Percentiles rank a stretch among this genome's conserved stretches.
These are phyloP conservation scores for Minunthozetes semirufus DNA, from an alignment of 2,888 invertebrate genomes.

Conservation along the genomic window DNA sequence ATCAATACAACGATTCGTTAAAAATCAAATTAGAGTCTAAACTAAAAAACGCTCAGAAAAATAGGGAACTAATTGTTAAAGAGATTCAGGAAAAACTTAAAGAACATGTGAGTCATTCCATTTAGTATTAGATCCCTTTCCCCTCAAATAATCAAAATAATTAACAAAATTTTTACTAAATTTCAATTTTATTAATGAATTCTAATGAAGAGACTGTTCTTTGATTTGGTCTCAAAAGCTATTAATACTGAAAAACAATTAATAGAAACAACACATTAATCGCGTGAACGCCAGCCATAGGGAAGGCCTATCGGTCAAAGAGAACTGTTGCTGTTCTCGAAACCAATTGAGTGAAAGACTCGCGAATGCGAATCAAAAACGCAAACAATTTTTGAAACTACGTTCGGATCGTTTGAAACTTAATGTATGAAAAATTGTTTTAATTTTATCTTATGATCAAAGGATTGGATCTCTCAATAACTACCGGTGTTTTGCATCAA, in stretches of 20 bases:
- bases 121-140: too few species aligned
- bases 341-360: neutral
- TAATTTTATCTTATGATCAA: neutral
- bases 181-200: neutral
- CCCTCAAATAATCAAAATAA: neutral
- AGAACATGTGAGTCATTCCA: conserved; percentile 68
- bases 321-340: conserved; percentile 20
- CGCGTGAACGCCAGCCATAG: conserved; percentile 8
- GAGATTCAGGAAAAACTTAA: conserved; percentile 64
- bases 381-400: conserved; percentile 3
- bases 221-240: neutral
- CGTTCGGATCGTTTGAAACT: conserved; percentile 15
- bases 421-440: conserved; percentile 8
- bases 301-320: neutral
- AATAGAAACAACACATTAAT: conserved; percentile 2
- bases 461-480: too few species aligned
- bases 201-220: neutral
- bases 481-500: too few species aligned
- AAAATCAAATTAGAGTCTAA: conserved; percentile 40
- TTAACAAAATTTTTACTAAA: neutral
- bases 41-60: conserved; percentile 43
- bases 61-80: conserved; percentile 50
- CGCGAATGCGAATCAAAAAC: conserved; percentile 17
- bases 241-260: neutral
- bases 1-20: conserved; percentile 40